Evolutionary conservation across 2,888 invertebrate genomes (phyloP), one percentile per base, ranked within the genome.

Genomic region (Idaea straminata): DNA sequence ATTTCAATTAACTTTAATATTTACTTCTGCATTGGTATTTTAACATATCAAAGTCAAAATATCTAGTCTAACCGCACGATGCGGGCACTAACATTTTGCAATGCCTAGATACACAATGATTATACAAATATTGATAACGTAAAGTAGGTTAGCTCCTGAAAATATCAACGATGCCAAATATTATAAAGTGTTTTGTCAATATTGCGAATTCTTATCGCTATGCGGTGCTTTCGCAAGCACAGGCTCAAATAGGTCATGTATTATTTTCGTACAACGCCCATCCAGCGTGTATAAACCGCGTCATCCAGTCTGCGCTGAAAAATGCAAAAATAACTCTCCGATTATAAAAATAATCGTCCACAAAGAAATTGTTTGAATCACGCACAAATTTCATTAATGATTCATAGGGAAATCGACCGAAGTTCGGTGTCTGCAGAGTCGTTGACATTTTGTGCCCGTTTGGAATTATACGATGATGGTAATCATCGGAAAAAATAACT

Each of bases 121-220:
- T 85, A 88, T 85, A 83, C 83, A 88, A 89, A 90, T 84, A 86
- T 79, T 81, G 91, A 92, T 92, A 92, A 86, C 81, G 70, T 68
- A 83, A 91, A 83, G 83, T 92, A 89, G 92, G 91, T 90, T 89
- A 89, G 87, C 86, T 87, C 86, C 89, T 80, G 85, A 87, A 85
- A 81, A 85, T 77, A 79, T 83, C 83, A 84, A 83, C 79, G 84
- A 80, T 83, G 83, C 86, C 87, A 85, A 92, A 92, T 88, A 86
- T 89, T 91, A 88, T 92, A 90, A 89, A 88, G 87, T 86, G 84
- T 74, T 85, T 77, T 80, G 84, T 85, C 83, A 88, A 88, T 82
- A 87, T 83, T 78, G 90, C 90, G 74, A 89, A 87, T 85, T 84
- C 84, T 91, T 91, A 92, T 91, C 91, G 74, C 72, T 79, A 76